Percentiles rank a stretch among this genome's conserved stretches.
phyloP scores from a whole-genome alignment of 2,888 invertebrate species.

The Xanthia togata region DNA sequence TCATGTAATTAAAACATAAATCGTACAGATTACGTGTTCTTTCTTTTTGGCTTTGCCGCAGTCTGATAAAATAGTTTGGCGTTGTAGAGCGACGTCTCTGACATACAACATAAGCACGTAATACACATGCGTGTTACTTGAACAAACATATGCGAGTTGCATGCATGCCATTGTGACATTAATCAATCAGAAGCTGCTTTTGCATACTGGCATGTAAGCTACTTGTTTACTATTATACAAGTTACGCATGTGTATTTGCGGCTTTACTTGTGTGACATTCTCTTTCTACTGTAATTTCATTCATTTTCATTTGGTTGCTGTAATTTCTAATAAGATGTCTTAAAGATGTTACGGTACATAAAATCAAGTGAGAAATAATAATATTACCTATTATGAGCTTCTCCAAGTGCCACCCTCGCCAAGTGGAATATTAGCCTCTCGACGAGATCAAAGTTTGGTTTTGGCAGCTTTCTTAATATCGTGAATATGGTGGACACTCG shows the following conservation, averaged over 20 bases:
- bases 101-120: neutral
- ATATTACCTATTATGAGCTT: slow-evolving; percentile 93
- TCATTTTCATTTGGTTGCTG: no score
- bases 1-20: neutral
- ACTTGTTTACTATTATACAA: no score
- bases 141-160: no score
- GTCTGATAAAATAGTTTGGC: neutral
- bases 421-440: slow-evolving; percentile 98
- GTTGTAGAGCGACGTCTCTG: neutral
- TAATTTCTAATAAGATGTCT: no score
- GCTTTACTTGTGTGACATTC: neutral
- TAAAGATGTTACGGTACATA: neutral
- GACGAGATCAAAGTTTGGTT: slow-evolving; percentile 96
- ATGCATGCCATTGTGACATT: no score
- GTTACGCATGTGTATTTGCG: no score
- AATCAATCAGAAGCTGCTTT: no score
- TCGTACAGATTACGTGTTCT: neutral
- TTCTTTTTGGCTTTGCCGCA: neutral
- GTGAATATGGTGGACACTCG: slow-evolving; percentile 96
- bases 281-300: no score
- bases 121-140: no score
- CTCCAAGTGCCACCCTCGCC: slow-evolving; percentile 96
- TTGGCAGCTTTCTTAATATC: slow-evolving; percentile 96
- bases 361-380: neutral
- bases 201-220: no score